Base-by-base conservation (phyloP, 2,888 invertebrate genomes). In the Erebia epiphron region DNA sequence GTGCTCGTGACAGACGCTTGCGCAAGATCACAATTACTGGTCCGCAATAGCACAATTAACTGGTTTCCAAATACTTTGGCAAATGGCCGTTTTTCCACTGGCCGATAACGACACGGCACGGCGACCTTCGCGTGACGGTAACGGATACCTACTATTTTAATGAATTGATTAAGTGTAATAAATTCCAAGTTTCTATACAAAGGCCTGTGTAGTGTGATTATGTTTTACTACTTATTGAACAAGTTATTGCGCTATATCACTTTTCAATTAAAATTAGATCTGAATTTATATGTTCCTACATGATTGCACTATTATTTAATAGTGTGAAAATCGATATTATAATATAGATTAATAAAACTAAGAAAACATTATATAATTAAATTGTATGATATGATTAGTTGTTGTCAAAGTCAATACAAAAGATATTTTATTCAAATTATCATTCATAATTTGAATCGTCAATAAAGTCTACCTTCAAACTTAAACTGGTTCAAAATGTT, bases 21-120 rank as follows among this genome's bases (percentile, higher is more conserved):
- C 79, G 80, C 82, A 86, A 87, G 71, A 80, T 75, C 72, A 79
- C 79, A 80, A 81, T 80, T 80, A 80, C 78, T 77, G 76, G 74
- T 76, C 75, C 74, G 80, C 80, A 78, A 81, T 78, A 78, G 74
- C 72, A 80, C 77, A 79, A 80, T 79, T 77, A 79, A 77, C 74
- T 73, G 49, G 78, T 83, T 83, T 80, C 79, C 78, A 78, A 81
- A 78, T 77, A 77, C 68, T 74, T 71, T 63, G 74, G 69, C 74
- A 76, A 72, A 77, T 73, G 69, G 75, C 9, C 61, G 60, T 57
- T 57, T 60, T 67, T 67, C 67, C 60, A 67, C 60, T 67, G 46
- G 41, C 57, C 60, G 46, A 7, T 14, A 67, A 67, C 60, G 60
- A 61, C 52, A 67, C 52, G 60, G 52, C 67, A 41, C 35, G 26